Percentiles rank a stretch among this genome's conserved stretches.
phyloP scores from a whole-genome alignment of 2,888 invertebrate genomes.

The Pharmacophagus antenor region DNA sequence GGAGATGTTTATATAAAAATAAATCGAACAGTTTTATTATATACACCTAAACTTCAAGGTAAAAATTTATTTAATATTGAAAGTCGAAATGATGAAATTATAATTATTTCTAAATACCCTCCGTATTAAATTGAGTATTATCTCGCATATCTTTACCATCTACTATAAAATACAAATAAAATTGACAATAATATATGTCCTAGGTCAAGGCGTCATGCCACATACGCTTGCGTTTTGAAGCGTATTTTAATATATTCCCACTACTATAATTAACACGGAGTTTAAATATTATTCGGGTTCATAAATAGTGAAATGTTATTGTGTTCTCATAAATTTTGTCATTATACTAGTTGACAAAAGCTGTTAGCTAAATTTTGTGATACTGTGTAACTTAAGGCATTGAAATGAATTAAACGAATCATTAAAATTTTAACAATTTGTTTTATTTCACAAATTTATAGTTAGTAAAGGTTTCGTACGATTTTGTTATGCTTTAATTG shows the following conservation, averaged over 20 bases:
- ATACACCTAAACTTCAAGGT: not conserved
- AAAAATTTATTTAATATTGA: not conserved
- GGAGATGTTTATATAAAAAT: not conserved
- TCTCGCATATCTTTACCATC: no score
- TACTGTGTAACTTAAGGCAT: constrained; percentile 52
- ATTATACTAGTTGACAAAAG: constrained; percentile 8
- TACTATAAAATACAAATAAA: not conserved
- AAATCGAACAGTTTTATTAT: not conserved
- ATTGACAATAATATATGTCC: not conserved
- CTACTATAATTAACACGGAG: no score
- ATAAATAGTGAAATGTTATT: no score
- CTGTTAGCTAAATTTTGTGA: constrained; percentile 57
- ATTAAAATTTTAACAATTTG: constrained; percentile 40
- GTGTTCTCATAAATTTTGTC: not conserved
- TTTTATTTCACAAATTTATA: constrained; percentile 34
- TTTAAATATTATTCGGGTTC: no score
- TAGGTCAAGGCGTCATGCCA: not conserved
- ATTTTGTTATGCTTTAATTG: constrained; percentile 10
- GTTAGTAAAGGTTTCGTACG: constrained; percentile 2
- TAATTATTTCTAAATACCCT: not conserved
- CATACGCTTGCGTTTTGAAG: not conserved
- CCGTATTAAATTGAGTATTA: not conserved
- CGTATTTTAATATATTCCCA: not conserved
- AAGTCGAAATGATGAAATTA: not conserved
- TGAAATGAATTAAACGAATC: constrained; percentile 52